Conservation (phyloP, 1,140 invertebrate genomes). For the Aphaenogaster rudis region DNA sequence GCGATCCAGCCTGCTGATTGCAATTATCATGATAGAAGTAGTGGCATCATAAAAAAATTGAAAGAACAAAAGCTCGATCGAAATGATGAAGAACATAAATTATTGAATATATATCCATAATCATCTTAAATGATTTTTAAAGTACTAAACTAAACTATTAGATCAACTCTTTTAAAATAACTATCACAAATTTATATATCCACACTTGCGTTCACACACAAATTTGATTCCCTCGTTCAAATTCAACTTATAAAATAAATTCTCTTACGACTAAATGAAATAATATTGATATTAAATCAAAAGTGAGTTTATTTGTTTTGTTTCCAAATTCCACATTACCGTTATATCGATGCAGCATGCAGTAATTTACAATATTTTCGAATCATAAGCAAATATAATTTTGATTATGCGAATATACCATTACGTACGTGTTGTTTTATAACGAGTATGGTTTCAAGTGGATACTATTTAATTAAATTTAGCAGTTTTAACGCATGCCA, state of each 20-base stretch:
- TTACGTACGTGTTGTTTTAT: background rate
- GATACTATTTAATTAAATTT: background rate
- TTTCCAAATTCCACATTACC: background rate
- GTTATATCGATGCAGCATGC: background rate
- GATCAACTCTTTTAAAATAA: background rate
- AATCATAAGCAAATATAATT: background rate
- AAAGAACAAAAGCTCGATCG: background rate
- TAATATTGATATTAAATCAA: background rate
- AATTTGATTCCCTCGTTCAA: background rate
- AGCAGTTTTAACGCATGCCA: background rate
- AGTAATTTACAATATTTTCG: background rate
- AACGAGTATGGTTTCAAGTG: background rate
- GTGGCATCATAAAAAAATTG: background rate
- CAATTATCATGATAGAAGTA: background rate
- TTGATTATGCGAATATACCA: background rate
- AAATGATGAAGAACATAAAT: background rate
- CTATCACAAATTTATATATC: background rate
- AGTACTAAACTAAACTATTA: background rate
- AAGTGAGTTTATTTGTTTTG: slow-evolving; percentile 10
- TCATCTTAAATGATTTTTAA: background rate
- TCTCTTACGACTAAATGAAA: background rate
- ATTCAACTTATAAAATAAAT: background rate
- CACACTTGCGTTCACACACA: background rate
- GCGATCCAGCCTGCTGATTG: background rate
- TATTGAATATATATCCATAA: background rate